phyloP scores from a whole-genome alignment of 1,140 invertebrate species.

The Sminthurinus signatus region DNA sequence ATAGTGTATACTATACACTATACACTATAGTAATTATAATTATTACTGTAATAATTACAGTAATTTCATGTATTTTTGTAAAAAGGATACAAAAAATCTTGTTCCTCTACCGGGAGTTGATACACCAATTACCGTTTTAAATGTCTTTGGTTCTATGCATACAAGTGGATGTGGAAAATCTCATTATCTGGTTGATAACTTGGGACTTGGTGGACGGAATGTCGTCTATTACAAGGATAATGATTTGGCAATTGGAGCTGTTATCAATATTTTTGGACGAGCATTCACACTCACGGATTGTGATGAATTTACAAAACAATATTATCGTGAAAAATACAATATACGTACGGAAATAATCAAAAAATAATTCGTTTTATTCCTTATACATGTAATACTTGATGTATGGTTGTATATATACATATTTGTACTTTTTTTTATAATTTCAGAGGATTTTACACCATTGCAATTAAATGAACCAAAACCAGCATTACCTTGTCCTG shows the following conservation, averaged over 20 bases:
- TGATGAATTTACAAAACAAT: constrained; percentile 79
- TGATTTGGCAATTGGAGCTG: constrained; percentile 71
- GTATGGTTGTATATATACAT: background rate
- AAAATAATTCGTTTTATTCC: no score
- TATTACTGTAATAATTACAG: background rate
- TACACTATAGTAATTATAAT: no score
- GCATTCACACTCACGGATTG: constrained; percentile 73
- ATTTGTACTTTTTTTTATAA: background rate
- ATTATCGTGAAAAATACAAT: constrained; percentile 63
- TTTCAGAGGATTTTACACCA: constrained; percentile 52
- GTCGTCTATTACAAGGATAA: constrained; percentile 49
- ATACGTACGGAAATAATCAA: constrained; percentile 48
- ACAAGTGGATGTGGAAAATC: constrained; percentile 26
- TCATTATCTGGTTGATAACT: constrained; percentile 36
- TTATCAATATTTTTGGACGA: constrained; percentile 70
- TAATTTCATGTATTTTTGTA: background rate
- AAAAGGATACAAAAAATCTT: constrained; percentile 20
- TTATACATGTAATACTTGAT: background rate
- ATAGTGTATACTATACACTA: no score
- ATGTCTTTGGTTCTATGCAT: constrained; percentile 41
- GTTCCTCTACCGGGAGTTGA: constrained; percentile 36
- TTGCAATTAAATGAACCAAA: constrained; percentile 32
- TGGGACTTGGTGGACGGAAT: constrained; percentile 28
- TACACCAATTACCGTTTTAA: constrained; percentile 35
- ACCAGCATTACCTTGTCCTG: constrained; percentile 18